phyloP scores from a whole-genome alignment of 2,888 invertebrate genomes.

The Apotomis capreana region DNA sequence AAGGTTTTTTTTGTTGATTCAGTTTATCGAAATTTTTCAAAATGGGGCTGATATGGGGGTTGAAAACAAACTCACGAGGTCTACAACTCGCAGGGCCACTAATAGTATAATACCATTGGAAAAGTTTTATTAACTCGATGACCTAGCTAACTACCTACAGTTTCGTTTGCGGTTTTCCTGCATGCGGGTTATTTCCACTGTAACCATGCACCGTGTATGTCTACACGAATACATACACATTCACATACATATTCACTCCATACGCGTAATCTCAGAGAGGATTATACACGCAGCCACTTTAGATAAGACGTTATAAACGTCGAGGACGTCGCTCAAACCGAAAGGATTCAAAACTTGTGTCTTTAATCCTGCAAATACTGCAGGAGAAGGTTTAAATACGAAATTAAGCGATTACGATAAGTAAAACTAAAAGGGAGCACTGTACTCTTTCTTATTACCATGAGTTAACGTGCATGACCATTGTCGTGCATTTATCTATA shows the following conservation, averaged over 20 bases:
- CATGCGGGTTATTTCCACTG: constrained; percentile 39
- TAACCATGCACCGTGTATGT: background rate
- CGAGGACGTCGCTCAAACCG: background rate
- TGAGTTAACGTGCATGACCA: no score
- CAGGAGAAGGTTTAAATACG: background rate
- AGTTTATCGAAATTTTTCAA: no score
- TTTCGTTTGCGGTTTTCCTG: constrained; percentile 35
- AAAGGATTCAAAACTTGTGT: background rate
- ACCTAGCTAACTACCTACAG: background rate
- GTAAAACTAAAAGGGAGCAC: background rate
- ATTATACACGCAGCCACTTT: constrained; percentile 23
- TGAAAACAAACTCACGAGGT: no score
- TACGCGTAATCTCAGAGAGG: constrained; percentile 9
- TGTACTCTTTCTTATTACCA: no score
- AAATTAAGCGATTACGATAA: no score
- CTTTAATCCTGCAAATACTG: background rate
- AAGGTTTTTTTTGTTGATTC: no score
- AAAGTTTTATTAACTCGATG: background rate
- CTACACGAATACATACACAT: background rate
- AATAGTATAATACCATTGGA: no score
- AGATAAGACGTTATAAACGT: constrained; percentile 14
- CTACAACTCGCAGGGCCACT: no score
- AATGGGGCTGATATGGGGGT: no score
- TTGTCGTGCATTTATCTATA: no score
- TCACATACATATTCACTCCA: background rate